Percentiles rank a stretch among this genome's conserved stretches.
phyloP scores from a whole-genome alignment of 2,113 vertebrate genomes.

The Ictidomys tridecemlineatus region DNA sequence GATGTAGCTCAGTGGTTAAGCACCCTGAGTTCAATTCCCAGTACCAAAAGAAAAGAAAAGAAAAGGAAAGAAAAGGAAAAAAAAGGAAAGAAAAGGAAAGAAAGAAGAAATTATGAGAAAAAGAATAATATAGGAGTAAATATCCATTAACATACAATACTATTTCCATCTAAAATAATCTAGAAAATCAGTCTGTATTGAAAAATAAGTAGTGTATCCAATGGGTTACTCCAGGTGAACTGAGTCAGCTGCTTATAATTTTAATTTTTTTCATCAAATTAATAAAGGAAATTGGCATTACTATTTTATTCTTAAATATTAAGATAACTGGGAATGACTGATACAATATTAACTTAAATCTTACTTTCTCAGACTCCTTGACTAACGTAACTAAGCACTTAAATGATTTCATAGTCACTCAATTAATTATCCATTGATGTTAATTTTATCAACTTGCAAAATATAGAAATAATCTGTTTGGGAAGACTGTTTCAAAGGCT shows the following conservation, averaged over 20 bases:
- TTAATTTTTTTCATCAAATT: slow-evolving; percentile 32
- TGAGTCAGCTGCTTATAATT: slow-evolving; percentile 34
- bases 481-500: slow-evolving; percentile 31
- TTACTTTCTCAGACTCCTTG: slow-evolving; percentile 28
- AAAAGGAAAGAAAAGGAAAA: too few relatives aligned
- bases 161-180: slow-evolving; percentile 49
- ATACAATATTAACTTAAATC: slow-evolving; percentile 44
- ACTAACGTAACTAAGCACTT: slow-evolving; percentile 55
- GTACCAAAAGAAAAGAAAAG: too few relatives aligned
- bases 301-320: slow-evolving; percentile 46
- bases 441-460: slow-evolving; percentile 40
- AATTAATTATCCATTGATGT: slow-evolving; percentile 37
- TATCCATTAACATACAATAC: slow-evolving; percentile 25
- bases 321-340: slow-evolving; percentile 19
- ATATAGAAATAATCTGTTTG: not conserved
- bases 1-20: too few relatives aligned
- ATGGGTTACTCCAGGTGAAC: slow-evolving; percentile 4
- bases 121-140: slow-evolving; percentile 30
- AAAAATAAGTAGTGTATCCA: slow-evolving; percentile 2
- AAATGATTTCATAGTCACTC: slow-evolving; percentile 53
- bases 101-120: not conserved
- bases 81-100: too few relatives aligned
- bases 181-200: not conserved
- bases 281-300: slow-evolving; percentile 49
- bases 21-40: too few relatives aligned